Conservation (phyloP, 2,888 invertebrate species). For the Biston betularia region DNA sequence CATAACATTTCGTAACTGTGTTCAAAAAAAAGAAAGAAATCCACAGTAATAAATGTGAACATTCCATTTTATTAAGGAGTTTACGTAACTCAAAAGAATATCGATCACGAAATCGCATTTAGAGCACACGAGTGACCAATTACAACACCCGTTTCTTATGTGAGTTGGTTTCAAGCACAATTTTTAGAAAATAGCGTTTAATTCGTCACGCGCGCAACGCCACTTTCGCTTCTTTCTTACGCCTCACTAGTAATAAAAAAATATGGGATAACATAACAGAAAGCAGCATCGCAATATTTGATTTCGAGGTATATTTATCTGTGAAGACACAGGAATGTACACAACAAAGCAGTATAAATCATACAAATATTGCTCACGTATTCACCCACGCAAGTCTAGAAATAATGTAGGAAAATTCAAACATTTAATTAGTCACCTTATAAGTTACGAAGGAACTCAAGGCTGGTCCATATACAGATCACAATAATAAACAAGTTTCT, state of each 20-base stretch:
- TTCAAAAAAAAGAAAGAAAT: background rate
- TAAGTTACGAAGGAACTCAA: slow-evolving; percentile 75
- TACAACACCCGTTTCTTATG: slow-evolving; percentile 48
- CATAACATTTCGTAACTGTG: slow-evolving; percentile 2
- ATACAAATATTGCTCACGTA: slow-evolving; percentile 61
- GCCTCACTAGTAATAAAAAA: slow-evolving; percentile 55
- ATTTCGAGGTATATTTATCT: slow-evolving; percentile 36
- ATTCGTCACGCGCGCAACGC: slow-evolving; percentile 58
- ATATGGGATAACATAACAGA: slow-evolving; percentile 46
- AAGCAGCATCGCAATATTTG: slow-evolving; percentile 37
- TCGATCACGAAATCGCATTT: slow-evolving; percentile 48
- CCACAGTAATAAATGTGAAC: background rate
- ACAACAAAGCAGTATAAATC: slow-evolving; percentile 60
- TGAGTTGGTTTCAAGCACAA: slow-evolving; percentile 54
- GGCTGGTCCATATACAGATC: slow-evolving; percentile 76
- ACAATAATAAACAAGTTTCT: slow-evolving; percentile 78
- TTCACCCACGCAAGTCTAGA: slow-evolving; percentile 70
- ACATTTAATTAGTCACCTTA: slow-evolving; percentile 81
- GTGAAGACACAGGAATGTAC: slow-evolving; percentile 35
- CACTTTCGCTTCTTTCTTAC: slow-evolving; percentile 73
- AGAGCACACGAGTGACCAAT: slow-evolving; percentile 45
- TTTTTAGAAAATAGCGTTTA: slow-evolving; percentile 59
- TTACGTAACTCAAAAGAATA: slow-evolving; percentile 51
- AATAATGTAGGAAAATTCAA: slow-evolving; percentile 79
- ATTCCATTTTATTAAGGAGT: slow-evolving; percentile 11